A percentile compares a stretch with the other conserved stretches of the same genome.
These are phyloP conservation scores for Scylla paramamosain DNA, from an alignment of 1,140 invertebrate genomes.

Conservation along the genomic window DNA sequence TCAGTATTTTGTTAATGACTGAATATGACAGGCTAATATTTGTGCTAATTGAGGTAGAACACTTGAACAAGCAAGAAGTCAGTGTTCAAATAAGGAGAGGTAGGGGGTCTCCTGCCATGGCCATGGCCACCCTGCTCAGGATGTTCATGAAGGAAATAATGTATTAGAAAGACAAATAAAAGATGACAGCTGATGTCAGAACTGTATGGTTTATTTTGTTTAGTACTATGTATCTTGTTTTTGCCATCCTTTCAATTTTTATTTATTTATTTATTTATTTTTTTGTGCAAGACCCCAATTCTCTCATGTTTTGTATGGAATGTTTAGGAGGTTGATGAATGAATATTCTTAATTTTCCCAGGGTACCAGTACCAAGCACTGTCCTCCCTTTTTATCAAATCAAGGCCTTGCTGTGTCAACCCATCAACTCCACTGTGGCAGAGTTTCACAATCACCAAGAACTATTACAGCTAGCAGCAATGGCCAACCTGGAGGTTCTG, in stretches of 20 bases:
- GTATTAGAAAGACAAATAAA: too few relatives aligned
- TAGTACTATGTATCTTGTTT: not conserved
- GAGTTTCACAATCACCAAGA: slow-evolving; percentile 54
- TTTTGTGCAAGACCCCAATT: not conserved
- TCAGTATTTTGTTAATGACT: too few relatives aligned
- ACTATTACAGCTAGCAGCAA: slow-evolving; percentile 53
- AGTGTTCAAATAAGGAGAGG: too few relatives aligned
- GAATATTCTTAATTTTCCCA: not conserved
- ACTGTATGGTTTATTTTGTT: too few relatives aligned
- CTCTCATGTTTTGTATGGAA: not conserved
- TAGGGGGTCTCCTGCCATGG: too few relatives aligned
- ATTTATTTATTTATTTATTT: not conserved
- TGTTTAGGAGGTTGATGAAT: not conserved
- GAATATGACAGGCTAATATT: too few relatives aligned
- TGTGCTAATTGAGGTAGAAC: too few relatives aligned
- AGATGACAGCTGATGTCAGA: too few relatives aligned
- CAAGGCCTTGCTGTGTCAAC: not conserved
- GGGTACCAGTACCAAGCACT: not conserved
- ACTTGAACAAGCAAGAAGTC: too few relatives aligned
- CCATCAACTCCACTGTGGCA: not conserved
- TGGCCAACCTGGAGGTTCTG: slow-evolving; percentile 35
- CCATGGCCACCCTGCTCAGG: too few relatives aligned
- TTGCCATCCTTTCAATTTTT: not conserved
- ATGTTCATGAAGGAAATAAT: too few relatives aligned
- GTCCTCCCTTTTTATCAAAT: slow-evolving; percentile 36